Percentiles rank a stretch among this genome's conserved stretches.
Conservation (phyloP, 2,888 invertebrate species). For the Margaritifera margaritifera region DNA sequence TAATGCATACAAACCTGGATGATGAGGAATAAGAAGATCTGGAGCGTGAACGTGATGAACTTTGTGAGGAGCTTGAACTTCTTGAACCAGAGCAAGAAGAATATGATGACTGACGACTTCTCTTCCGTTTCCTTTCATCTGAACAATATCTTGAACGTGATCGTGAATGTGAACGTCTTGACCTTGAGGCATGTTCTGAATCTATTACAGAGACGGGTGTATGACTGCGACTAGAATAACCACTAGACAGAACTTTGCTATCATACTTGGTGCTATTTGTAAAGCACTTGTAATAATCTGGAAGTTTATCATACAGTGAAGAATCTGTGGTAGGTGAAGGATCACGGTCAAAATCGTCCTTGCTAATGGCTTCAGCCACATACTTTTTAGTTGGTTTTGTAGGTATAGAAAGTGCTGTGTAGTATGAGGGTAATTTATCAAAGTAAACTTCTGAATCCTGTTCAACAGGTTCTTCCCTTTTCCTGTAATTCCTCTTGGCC, state of each 20-base stretch:
- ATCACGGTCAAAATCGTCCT: slow-evolving; percentile 50
- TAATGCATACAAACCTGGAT: too few species aligned
- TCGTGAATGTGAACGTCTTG: slow-evolving; percentile 11
- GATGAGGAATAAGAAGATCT: neutral
- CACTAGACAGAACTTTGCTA: slow-evolving; percentile 24
- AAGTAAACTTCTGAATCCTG: slow-evolving; percentile 41
- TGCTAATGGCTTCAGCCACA: slow-evolving; percentile 31
- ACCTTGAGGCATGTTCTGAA: slow-evolving; percentile 20
- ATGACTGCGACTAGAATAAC: slow-evolving; percentile 44
- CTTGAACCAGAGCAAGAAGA: slow-evolving; percentile 43
- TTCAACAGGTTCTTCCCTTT: slow-evolving; percentile 13
- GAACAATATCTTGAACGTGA: slow-evolving; percentile 7
- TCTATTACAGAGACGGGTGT: slow-evolving; percentile 26
- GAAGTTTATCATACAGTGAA: slow-evolving; percentile 59
- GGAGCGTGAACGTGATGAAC: slow-evolving; percentile 13
- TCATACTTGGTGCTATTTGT: slow-evolving; percentile 70
- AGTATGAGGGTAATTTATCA: slow-evolving; percentile 68
- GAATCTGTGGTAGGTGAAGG: slow-evolving; percentile 45
- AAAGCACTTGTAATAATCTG: slow-evolving; percentile 67
- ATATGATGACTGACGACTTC: slow-evolving; percentile 26
- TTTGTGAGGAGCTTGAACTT: slow-evolving; percentile 28
- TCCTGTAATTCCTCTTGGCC: slow-evolving; percentile 28
- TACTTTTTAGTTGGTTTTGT: slow-evolving; percentile 47
- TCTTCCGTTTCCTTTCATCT: slow-evolving; percentile 9
- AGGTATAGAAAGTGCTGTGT: slow-evolving; percentile 61